Evolutionary conservation across 2,113 vertebrate genomes (phyloP).

Genomic region (Acanthochromis polyacanthus): DNA sequence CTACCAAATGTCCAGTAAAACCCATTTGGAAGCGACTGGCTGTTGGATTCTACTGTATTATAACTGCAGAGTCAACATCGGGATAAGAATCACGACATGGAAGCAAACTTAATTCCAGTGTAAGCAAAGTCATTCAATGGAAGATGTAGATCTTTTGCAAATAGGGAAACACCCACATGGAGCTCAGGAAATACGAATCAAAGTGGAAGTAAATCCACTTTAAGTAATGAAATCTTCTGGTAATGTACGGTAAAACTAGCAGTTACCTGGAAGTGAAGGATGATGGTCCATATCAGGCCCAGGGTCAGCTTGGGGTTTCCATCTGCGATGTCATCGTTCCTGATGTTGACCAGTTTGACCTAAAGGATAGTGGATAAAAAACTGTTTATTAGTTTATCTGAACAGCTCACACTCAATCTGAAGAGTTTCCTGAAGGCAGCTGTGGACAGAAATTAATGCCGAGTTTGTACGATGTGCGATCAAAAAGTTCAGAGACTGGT

Average conservation of each 20-base stretch:
- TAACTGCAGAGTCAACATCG: constrained; percentile 56
- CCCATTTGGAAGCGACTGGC: constrained; percentile 34
- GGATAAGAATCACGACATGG: neutral
- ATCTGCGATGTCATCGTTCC: constrained; percentile 96
- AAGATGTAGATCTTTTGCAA: no score
- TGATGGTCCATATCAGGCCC: constrained; percentile 98
- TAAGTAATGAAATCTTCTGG: neutral
- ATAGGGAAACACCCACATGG: neutral
- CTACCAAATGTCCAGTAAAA: constrained; percentile 55
- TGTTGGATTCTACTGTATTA: neutral
- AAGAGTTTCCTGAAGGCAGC: no score
- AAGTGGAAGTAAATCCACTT: neutral
- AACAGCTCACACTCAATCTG: neutral
- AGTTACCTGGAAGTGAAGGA: constrained; percentile 96
- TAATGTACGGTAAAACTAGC: no score
- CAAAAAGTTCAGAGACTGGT: no score
- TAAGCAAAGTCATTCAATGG: neutral
- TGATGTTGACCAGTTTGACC: constrained; percentile 98
- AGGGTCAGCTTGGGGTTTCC: constrained; percentile 97
- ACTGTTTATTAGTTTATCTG: neutral
- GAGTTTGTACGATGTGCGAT: no score
- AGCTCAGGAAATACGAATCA: neutral
- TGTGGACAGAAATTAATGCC: no score
- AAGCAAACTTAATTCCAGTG: constrained; percentile 28
- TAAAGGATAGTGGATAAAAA: constrained; percentile 44